Conservation (phyloP, 2,888 invertebrate species). For the Pherbina coryleti region DNA sequence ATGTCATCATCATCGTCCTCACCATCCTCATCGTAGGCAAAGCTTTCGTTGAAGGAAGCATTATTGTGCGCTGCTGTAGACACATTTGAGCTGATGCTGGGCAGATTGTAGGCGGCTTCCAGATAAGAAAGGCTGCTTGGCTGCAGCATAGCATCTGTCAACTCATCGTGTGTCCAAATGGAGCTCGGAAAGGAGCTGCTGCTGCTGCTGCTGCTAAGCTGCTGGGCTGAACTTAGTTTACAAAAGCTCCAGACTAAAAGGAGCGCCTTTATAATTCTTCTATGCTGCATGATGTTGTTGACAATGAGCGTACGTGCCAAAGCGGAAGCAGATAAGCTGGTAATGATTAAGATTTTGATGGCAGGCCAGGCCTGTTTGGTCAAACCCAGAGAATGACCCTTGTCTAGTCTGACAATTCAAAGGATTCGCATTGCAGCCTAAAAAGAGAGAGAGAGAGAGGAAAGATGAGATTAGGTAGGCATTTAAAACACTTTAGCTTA, state of each 20-base stretch:
- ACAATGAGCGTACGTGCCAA: background rate
- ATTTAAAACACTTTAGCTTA: background rate
- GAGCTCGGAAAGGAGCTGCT: too few species aligned
- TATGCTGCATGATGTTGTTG: background rate
- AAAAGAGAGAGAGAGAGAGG: background rate
- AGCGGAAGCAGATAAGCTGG: background rate
- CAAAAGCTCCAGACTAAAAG: too few species aligned
- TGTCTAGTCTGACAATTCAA: background rate
- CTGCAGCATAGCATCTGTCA: background rate
- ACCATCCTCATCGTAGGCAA: conserved; percentile 33
- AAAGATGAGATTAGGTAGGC: background rate
- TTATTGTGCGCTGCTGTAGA: background rate
- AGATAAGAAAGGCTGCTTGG: background rate
- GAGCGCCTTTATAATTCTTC: too few species aligned
- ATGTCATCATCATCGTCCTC: conserved; percentile 46
- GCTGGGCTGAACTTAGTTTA: background rate
- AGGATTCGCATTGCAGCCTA: background rate
- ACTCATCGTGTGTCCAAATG: background rate
- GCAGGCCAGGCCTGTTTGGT: background rate
- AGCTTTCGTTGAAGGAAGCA: conserved; percentile 5
- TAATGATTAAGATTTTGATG: background rate
- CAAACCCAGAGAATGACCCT: background rate
- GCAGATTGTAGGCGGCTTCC: background rate
- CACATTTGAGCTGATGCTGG: background rate
- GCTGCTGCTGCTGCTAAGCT: background rate